These are phyloP conservation scores for Petromus typicus DNA, from an alignment of 2,113 vertebrate species.

Conservation along the genomic window DNA sequence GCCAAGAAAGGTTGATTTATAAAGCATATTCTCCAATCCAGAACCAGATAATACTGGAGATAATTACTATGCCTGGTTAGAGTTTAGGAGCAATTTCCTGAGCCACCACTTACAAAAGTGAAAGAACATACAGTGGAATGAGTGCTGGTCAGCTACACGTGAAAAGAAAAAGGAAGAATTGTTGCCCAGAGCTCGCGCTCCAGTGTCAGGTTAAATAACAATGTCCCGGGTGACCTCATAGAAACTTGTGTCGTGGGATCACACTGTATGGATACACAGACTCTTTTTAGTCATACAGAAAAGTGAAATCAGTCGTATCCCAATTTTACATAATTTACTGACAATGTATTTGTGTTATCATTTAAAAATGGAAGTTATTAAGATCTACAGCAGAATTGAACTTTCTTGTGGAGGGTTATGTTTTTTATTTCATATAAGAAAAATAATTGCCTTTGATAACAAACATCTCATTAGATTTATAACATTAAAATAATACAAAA, in stretches of 20 bases:
- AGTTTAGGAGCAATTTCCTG: constrained; percentile 80
- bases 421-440: constrained; percentile 20
- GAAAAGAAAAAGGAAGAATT: neutral
- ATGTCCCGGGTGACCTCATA: neutral
- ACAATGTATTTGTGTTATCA: constrained; percentile 36
- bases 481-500: constrained; percentile 34
- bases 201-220: constrained; percentile 17
- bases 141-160: neutral
- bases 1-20: constrained; percentile 76
- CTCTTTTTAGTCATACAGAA: neutral
- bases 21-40: constrained; percentile 69
- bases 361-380: constrained; percentile 8
- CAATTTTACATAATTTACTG: neutral
- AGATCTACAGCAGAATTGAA: neutral
- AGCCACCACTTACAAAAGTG: constrained; percentile 72
- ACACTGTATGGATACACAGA: neutral
- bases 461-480: constrained; percentile 35
- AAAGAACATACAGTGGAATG: constrained; percentile 58
- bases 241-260: constrained; percentile 4
- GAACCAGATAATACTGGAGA: constrained; percentile 73
- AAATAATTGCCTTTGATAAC: neutral
- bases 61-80: constrained; percentile 72
- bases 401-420: constrained; percentile 47
- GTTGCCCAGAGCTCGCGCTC: neutral
- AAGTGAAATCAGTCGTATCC: constrained; percentile 9